These are phyloP conservation scores for Echiichthys vipera DNA, from an alignment of 2,797 vertebrate genomes.

Conservation along the genomic window DNA sequence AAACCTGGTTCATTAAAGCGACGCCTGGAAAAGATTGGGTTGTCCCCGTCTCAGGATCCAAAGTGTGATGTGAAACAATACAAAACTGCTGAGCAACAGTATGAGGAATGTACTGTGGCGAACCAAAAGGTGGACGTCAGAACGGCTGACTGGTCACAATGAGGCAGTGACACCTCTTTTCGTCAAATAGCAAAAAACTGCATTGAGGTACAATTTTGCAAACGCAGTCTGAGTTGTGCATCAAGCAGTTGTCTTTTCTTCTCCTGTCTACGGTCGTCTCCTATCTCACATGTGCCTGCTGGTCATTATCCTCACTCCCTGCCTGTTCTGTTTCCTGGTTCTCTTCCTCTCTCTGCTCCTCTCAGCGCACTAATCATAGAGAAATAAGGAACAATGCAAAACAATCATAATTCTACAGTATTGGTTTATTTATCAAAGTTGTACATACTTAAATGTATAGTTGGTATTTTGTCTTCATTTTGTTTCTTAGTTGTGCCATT, in stretches of 20 bases:
- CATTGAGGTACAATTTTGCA: constrained; percentile 25
- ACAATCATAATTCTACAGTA: constrained; percentile 84
- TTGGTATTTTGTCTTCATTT: constrained; percentile 86
- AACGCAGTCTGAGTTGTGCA: constrained; percentile 9
- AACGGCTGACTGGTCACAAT: constrained; percentile 7
- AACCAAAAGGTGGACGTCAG: constrained; percentile 27
- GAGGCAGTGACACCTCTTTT: constrained; percentile 6
- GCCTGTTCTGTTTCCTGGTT: constrained; percentile 28
- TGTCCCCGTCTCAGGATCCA: constrained; percentile 56
- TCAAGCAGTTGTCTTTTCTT: constrained; percentile 24
- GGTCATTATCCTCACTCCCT: constrained; percentile 10
- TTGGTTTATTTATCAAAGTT: constrained; percentile 96
- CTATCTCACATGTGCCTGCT: constrained; percentile 51
- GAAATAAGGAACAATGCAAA: constrained; percentile 60
- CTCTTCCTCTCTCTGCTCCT: constrained; percentile 38
- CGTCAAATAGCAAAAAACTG: constrained; percentile 26
- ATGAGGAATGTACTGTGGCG: constrained; percentile 48
- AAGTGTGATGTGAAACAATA: constrained; percentile 45
- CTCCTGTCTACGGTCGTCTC: constrained; percentile 13
- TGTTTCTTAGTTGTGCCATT: constrained; percentile 80
- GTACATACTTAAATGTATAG: constrained; percentile 95
- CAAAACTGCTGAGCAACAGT: constrained; percentile 45
- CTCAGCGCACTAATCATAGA: constrained; percentile 60
- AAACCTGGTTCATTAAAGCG: constrained; percentile 11
- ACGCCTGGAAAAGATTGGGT: constrained; percentile 32